Evolutionary conservation across 2,797 vertebrate genomes (phyloP).

Genomic region (Hephaestus fuliginosus): DNA sequence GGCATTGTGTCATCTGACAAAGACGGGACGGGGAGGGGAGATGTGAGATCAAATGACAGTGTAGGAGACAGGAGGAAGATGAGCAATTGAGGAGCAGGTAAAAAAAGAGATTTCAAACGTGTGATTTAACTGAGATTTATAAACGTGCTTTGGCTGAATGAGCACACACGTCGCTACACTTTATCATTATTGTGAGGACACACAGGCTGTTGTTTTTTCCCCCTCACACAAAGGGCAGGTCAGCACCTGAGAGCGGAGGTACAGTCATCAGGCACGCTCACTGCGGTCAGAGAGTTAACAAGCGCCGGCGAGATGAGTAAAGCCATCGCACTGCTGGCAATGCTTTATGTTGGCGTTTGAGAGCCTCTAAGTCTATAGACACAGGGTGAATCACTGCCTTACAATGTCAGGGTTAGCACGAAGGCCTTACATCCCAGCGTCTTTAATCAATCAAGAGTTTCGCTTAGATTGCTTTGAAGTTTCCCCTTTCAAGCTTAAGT

Average conservation of each 20-base stretch:
- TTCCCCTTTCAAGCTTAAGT: not conserved
- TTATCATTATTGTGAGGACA: slow-evolving; percentile 13
- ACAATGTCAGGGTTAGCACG: slow-evolving; percentile 57
- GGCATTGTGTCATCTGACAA: slow-evolving; percentile 55
- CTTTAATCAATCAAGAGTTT: slow-evolving; percentile 42
- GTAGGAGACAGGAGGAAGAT: slow-evolving; percentile 43
- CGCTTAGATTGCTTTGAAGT: slow-evolving; percentile 21
- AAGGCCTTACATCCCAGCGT: slow-evolving; percentile 10
- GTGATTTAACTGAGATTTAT: slow-evolving; percentile 58
- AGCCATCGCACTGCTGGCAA: slow-evolving; percentile 45
- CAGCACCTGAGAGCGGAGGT: slow-evolving; percentile 70
- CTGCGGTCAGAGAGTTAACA: slow-evolving; percentile 63
- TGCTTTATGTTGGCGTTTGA: slow-evolving; percentile 56
- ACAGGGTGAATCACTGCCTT: slow-evolving; percentile 66
- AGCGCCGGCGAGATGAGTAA: slow-evolving; percentile 69
- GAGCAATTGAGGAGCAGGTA: slow-evolving; percentile 51
- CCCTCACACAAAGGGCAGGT: slow-evolving; percentile 70
- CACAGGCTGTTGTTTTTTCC: slow-evolving; percentile 7
- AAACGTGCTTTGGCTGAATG: slow-evolving; percentile 50
- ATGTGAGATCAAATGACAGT: slow-evolving; percentile 62
- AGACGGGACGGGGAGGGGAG: slow-evolving; percentile 20
- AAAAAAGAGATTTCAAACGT: slow-evolving; percentile 50
- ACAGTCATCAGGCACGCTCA: slow-evolving; percentile 63
- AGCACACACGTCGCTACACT: not conserved
- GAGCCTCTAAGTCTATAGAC: slow-evolving; percentile 68